These are phyloP conservation scores for Erpetoichthys calabaricus DNA, from an alignment of 2,797 vertebrate species.

Conservation along the genomic window DNA sequence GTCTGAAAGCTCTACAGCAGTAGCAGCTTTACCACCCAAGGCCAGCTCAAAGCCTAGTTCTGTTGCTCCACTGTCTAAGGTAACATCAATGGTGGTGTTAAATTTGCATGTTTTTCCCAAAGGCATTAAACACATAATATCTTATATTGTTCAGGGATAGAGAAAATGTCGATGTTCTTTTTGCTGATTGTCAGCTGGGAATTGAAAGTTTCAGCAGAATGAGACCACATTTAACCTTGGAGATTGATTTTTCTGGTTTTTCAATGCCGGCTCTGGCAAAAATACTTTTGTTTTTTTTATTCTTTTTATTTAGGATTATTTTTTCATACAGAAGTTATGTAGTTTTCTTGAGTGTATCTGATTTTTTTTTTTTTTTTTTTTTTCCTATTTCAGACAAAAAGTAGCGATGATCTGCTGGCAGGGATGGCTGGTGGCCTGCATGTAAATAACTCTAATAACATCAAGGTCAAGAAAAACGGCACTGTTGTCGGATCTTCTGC, in stretches of 20 bases:
- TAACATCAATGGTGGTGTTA: slow-evolving; percentile 22
- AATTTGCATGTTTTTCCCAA: neutral
- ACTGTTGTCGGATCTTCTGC: slow-evolving; percentile 32
- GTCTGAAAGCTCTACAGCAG: slow-evolving; percentile 45
- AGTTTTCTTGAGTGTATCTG: too few relatives aligned
- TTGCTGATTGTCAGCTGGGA: slow-evolving; percentile 13
- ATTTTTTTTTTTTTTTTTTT: too few relatives aligned
- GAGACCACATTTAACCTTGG: slow-evolving; percentile 5
- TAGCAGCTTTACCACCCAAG: slow-evolving; percentile 44
- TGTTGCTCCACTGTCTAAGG: slow-evolving; percentile 67
- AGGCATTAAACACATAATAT: neutral
- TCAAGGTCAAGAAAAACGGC: slow-evolving; percentile 70
- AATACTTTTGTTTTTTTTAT: neutral
- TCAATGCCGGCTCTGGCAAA: slow-evolving; percentile 19
- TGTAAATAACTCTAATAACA: slow-evolving; percentile 43
- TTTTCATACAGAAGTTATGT: too few relatives aligned
- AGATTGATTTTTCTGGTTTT: slow-evolving; percentile 19
- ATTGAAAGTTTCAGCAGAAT: slow-evolving; percentile 13
- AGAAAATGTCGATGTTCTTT: too few relatives aligned
- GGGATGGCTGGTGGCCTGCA: slow-evolving; percentile 69
- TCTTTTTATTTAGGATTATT: neutral
- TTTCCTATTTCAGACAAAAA: slow-evolving; percentile 63
- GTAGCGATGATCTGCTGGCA: slow-evolving; percentile 84
- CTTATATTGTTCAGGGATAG: too few relatives aligned
- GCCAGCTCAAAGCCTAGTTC: slow-evolving; percentile 41